Percentiles rank a stretch among this genome's conserved stretches.
Conservation (phyloP, 2,113 vertebrate species). For the Pontoporia blainvillei region DNA sequence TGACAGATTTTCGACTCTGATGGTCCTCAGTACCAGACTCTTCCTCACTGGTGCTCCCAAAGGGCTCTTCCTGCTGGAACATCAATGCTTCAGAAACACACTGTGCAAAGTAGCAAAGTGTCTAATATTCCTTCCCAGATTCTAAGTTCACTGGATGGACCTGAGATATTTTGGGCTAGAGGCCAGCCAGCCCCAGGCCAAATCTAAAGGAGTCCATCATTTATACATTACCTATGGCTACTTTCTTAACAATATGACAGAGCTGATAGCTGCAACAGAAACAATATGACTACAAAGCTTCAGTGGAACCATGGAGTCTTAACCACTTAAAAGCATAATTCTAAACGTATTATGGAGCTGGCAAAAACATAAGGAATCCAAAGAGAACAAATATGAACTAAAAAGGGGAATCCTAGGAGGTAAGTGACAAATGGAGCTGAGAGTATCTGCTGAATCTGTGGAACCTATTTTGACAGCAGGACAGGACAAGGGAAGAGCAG, state of each 20-base stretch:
- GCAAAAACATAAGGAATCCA: background rate
- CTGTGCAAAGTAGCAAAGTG: background rate
- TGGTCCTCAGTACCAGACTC: conserved; percentile 75
- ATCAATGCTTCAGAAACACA: background rate
- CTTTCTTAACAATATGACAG: background rate
- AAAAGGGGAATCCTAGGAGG: background rate
- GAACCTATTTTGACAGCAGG: background rate
- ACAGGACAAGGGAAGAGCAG: background rate
- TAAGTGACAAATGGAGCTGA: background rate
- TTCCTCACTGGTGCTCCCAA: conserved; percentile 89
- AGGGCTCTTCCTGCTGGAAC: conserved; percentile 77
- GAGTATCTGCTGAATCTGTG: background rate
- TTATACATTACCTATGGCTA: background rate
- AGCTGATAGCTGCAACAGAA: background rate
- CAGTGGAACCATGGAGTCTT: no score
- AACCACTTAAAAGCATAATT: background rate
- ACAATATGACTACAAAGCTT: background rate
- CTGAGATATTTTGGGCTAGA: background rate
- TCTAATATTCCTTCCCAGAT: background rate
- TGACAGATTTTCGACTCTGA: conserved; percentile 69
- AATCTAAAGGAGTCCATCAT: background rate
- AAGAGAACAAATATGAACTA: background rate
- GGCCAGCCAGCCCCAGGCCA: background rate
- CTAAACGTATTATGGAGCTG: background rate
- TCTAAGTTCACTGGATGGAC: background rate